Conservation (phyloP, 2,888 invertebrate species). For the Tinea trinotella region DNA sequence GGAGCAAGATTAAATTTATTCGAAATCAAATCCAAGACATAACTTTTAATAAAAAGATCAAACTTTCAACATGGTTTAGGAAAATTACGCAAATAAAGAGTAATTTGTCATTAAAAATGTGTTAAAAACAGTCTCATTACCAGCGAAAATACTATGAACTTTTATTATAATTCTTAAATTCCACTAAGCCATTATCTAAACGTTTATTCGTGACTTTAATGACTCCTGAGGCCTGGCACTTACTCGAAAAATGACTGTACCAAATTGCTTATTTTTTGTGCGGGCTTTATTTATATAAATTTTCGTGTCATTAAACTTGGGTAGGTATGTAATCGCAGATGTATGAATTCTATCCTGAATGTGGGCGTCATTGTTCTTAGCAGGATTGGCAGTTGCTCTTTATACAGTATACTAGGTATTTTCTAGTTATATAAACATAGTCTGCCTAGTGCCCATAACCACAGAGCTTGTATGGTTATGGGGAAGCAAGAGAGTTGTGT, state of each 20-base stretch:
- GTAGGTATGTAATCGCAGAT: not conserved
- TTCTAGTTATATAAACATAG: too few species aligned
- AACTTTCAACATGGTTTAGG: too few species aligned
- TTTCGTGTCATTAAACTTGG: slow-evolving; percentile 15
- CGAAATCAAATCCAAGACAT: too few species aligned
- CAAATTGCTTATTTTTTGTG: slow-evolving; percentile 6
- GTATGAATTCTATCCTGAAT: not conserved
- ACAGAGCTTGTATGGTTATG: too few species aligned
- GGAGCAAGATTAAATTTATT: too few species aligned
- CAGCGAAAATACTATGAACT: not conserved
- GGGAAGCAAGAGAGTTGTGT: too few species aligned
- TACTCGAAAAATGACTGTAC: not conserved
- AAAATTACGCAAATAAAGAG: too few species aligned
- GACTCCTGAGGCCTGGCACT: not conserved
- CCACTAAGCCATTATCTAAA: not conserved
- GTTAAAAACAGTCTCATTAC: too few species aligned
- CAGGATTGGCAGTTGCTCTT: not conserved
- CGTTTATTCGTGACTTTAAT: not conserved
- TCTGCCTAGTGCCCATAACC: too few species aligned
- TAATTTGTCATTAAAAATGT: too few species aligned
- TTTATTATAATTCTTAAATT: not conserved
- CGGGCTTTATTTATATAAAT: not conserved
- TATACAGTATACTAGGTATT: too few species aligned
- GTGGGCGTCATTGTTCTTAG: slow-evolving; percentile 17
- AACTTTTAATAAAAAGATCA: too few species aligned